Base-by-base conservation (phyloP, 2,113 vertebrate species). In the Lamprologus lemairii region DNA sequence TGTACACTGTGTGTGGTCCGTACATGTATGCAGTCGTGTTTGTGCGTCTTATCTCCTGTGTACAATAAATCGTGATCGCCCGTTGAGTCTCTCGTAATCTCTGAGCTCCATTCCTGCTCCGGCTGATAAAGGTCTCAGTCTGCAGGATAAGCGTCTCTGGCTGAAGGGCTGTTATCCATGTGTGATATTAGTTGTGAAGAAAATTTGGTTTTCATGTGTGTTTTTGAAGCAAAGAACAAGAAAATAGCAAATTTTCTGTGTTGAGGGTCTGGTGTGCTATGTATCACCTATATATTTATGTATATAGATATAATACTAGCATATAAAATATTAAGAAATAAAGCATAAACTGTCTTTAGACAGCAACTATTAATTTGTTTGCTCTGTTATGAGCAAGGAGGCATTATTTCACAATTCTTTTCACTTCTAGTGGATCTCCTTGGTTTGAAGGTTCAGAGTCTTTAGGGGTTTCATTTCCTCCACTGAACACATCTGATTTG, bases 1-100 rank as follows among this genome's bases (percentile, higher is more conserved):
- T 87, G 81, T 71, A 65, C 88, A 73, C 9, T 57, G 84, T 93
- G 94, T 95, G 94, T 91, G 94, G 91, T 94, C 93, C 88, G 12
- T 83, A 40, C 35, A 53, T 71, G 81, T 40, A 40, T 85, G 83
- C 63, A 78, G 81, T 71, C 21, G 9, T 85, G 65, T 87, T 57
- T 91, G 60, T 80, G 40, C 19, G 33, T 90, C 85, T 92, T 90
- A 87, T 92, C 88, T 89, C 33, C 40, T 71, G 49, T 82, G 54
- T 21, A 45, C 42, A 85, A 92, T 90, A 91, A 93, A 91, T 90
- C 68, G 60, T 16, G 28, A 82, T 88, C 87, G 26, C 60, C 80
- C 73, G 31, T 17, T 28, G 9, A 47, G 45, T 78, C 87, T 73
- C 60, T 84, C 47, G 80, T 49, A 49, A 78, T 78, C 68, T 19